A percentile compares a stretch with the other conserved stretches of the same genome.
Evolutionary conservation across 2,113 vertebrate genomes (phyloP).

Genomic region (Murina feae): DNA sequence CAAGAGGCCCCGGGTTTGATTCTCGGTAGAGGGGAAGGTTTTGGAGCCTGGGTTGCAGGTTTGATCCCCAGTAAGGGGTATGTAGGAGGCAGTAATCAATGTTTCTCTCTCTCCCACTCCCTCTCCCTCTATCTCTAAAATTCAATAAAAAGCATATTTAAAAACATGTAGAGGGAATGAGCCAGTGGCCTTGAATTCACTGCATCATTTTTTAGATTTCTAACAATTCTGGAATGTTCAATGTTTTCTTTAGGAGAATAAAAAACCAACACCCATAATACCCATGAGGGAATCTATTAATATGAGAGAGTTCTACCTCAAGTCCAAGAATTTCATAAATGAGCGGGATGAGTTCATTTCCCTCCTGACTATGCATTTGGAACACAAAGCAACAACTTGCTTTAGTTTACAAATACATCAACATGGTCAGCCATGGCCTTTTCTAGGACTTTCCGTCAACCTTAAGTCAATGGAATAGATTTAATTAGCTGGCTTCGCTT

Average conservation of each 20-base stretch:
- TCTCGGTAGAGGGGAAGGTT: background rate
- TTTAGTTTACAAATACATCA: slow-evolving; percentile 68
- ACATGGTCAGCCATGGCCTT: slow-evolving; percentile 11
- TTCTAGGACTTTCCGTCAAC: slow-evolving; percentile 25
- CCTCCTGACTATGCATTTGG: slow-evolving; percentile 54
- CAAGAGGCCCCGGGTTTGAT: background rate
- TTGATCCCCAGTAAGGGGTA: background rate
- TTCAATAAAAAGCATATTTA: background rate
- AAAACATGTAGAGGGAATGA: background rate
- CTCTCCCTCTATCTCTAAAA: background rate
- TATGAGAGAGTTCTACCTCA: slow-evolving; percentile 52
- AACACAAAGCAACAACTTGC: slow-evolving; percentile 32
- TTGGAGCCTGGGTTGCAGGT: background rate
- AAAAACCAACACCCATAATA: slow-evolving; percentile 30
- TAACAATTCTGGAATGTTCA: slow-evolving; percentile 26
- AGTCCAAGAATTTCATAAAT: slow-evolving; percentile 51
- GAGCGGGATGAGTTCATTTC: slow-evolving; percentile 41
- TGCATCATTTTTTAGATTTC: slow-evolving; percentile 26
- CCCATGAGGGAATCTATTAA: background rate
- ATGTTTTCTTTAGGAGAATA: slow-evolving; percentile 43
- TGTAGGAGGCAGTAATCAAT: background rate
- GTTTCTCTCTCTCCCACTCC: background rate
- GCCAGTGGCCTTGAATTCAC: background rate
- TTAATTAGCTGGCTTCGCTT: slow-evolving; percentile 57
- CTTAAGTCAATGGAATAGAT: slow-evolving; percentile 49